Conservation (phyloP, 2,888 invertebrate genomes). For the Actias luna region DNA sequence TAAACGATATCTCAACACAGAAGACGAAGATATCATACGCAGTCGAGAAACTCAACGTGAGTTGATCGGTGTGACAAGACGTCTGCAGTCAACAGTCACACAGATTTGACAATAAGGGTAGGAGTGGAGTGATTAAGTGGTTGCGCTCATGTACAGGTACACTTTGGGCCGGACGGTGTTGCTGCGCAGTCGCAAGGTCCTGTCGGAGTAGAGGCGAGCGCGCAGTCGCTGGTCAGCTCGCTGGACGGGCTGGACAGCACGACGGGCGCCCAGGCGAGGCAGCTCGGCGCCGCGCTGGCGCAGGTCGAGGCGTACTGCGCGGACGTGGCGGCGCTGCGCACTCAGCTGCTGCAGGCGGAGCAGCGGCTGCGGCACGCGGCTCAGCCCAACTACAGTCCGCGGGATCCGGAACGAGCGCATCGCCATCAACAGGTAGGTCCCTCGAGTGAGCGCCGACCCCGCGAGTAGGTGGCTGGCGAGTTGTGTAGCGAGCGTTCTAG, state of each 20-base stretch:
- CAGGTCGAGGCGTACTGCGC: constrained; percentile 94
- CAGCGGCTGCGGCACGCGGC: constrained; percentile 92
- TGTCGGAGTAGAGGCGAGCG: constrained; percentile 86
- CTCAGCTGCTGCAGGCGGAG: constrained; percentile 92
- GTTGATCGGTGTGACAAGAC: constrained; percentile 33
- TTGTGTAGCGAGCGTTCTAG: constrained; percentile 63
- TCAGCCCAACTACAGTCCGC: constrained; percentile 91
- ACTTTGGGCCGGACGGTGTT: constrained; percentile 93
- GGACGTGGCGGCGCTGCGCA: constrained; percentile 92
- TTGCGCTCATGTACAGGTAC: constrained; percentile 82
- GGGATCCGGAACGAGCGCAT: constrained; percentile 90
- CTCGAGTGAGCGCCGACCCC: constrained; percentile 42
- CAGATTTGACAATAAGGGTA: constrained; percentile 9
- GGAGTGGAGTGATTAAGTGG: constrained; percentile 1
- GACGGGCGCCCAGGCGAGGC: constrained; percentile 84
- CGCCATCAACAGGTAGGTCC: constrained; percentile 93
- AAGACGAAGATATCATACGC: constrained; percentile 94
- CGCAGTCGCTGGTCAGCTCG: constrained; percentile 85
- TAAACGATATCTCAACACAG: constrained; percentile 93
- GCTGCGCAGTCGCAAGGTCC: constrained; percentile 87
- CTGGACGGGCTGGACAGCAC: constrained; percentile 84
- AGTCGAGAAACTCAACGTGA: constrained; percentile 94
- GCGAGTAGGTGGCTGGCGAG: constrained; percentile 59
- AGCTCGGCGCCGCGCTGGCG: constrained; percentile 88
- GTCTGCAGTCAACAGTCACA: neutral